phyloP scores from a whole-genome alignment of 2,888 invertebrate genomes.

The Eristalis arbustorum region DNA sequence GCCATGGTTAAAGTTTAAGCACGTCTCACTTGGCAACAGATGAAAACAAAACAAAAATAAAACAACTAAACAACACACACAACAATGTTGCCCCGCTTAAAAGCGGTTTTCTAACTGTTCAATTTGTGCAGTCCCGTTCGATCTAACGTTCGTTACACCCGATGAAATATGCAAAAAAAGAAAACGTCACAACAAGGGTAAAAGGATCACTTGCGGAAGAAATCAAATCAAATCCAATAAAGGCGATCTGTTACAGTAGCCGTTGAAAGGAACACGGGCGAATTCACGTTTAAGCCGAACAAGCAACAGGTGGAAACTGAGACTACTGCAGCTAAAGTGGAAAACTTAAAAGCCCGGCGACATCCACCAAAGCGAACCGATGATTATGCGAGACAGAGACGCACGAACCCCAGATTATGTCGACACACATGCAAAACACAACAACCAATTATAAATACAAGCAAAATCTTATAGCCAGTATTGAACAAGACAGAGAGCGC shows the following conservation, averaged over 20 bases:
- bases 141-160: background rate
- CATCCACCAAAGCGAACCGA: conserved; percentile 37
- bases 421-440: conserved; percentile 52
- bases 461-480: conserved; percentile 31
- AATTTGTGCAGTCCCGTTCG: conserved; percentile 19
- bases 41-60: background rate
- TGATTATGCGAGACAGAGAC: conserved; percentile 49
- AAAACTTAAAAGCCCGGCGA: conserved; percentile 64
- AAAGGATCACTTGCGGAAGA: background rate
- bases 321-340: conserved; percentile 52
- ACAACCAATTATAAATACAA: conserved; percentile 50
- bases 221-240: background rate
- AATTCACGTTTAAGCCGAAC: conserved; percentile 63
- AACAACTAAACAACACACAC: conserved; percentile 21
- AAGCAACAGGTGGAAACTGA: conserved; percentile 70
- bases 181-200: background rate
- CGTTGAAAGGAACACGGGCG: conserved; percentile 38
- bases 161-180: background rate
- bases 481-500: conserved; percentile 47
- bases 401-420: conserved; percentile 9
- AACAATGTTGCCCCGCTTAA: conserved; percentile 45
- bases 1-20: conserved; percentile 22
- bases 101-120: conserved; percentile 47
- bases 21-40: background rate
- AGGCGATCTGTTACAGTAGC: background rate